These are phyloP conservation scores for Ophioninae sp. DNA, from an alignment of 2,888 invertebrate genomes.

Conservation along the genomic window DNA sequence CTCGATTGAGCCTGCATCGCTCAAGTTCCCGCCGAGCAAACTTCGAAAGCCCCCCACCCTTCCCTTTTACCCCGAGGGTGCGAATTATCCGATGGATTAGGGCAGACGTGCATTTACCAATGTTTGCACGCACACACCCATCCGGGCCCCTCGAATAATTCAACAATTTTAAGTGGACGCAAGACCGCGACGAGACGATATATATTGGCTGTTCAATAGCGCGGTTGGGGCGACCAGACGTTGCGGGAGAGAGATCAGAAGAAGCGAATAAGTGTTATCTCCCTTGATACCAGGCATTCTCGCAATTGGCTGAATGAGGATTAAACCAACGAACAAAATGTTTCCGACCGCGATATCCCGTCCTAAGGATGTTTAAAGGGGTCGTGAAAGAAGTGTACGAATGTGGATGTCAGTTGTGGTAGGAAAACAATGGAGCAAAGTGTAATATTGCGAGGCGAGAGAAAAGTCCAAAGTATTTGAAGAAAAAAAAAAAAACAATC, in stretches of 20 bases:
- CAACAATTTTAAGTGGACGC: conserved; percentile 13
- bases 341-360: neutral
- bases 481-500: too few relatives aligned
- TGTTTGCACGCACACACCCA: conserved; percentile 14
- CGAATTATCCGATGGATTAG: conserved; percentile 45
- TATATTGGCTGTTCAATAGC: neutral
- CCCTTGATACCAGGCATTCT: neutral
- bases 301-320: neutral
- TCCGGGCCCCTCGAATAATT: neutral
- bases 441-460: neutral
- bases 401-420: neutral
- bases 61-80: neutral
- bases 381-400: neutral
- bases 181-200: conserved; percentile 14
- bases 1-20: conserved; percentile 32
- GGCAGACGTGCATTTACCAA: conserved; percentile 10
- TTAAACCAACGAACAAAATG: neutral
- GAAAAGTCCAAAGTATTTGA: too few relatives aligned
- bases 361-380: neutral
- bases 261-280: conserved; percentile 2
- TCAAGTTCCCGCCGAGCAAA: conserved; percentile 25
- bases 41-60: neutral
- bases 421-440: neutral
- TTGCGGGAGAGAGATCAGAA: conserved; percentile 2
- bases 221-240: neutral